phyloP scores from a whole-genome alignment of 2,888 invertebrate genomes.

The Cancer borealis region DNA sequence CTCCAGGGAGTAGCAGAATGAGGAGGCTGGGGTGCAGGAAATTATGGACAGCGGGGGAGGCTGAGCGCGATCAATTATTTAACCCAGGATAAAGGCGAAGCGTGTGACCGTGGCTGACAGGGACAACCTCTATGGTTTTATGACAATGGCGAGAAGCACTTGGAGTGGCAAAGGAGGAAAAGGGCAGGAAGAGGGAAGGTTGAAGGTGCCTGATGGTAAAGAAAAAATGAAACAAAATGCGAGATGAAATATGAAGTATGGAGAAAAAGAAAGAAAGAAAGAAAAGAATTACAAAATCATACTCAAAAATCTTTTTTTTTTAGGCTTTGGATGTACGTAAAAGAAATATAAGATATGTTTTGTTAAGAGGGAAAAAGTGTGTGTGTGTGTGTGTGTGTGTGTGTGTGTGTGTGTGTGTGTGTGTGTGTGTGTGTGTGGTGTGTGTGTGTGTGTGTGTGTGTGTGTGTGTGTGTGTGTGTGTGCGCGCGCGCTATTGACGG shows the following conservation, averaged over 20 bases:
- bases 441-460: not conserved
- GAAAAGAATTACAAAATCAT: not conserved
- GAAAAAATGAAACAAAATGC: not conserved
- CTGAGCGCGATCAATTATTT: constrained; percentile 52
- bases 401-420: too few species aligned
- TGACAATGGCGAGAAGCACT: not conserved
- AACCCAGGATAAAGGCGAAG: constrained; percentile 43
- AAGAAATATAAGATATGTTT: too few species aligned
- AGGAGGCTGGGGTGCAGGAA: constrained; percentile 43
- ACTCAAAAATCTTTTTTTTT: too few species aligned
- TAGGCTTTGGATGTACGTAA: too few species aligned
- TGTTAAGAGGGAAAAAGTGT: too few species aligned
- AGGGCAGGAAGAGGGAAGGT: not conserved
- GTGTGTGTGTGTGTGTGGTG: constrained; percentile 5
- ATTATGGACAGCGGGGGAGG: constrained; percentile 55
- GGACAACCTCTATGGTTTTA: not conserved
- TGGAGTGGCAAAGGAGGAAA: not conserved
- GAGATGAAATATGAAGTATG: not conserved
- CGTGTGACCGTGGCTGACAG: not conserved
- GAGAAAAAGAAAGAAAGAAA: not conserved
- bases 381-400: too few species aligned
- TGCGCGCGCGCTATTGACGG: not conserved
- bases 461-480: constrained; percentile 42
- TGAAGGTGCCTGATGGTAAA: not conserved
- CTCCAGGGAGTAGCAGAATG: constrained; percentile 6